Percentiles rank a stretch among this genome's conserved stretches.
phyloP scores from a whole-genome alignment of 2,888 invertebrate species.

The Lepeophtheirus nordmannii region DNA sequence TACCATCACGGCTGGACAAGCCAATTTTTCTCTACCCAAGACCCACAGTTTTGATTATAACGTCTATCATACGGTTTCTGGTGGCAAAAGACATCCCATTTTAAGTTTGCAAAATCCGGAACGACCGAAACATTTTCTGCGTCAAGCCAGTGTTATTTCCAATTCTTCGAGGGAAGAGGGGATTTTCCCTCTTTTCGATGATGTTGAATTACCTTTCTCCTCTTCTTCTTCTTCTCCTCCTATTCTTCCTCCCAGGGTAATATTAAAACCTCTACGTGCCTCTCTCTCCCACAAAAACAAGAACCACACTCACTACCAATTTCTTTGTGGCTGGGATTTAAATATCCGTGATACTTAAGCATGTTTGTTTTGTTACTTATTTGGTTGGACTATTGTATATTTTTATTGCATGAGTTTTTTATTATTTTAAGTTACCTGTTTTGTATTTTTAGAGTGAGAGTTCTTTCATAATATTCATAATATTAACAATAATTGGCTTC shows the following conservation, averaged over 20 bases:
- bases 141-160: background rate
- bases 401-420: no score
- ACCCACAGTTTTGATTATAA: background rate
- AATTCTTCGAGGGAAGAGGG: background rate
- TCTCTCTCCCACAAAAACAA: background rate
- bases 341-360: no score
- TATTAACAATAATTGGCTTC: no score
- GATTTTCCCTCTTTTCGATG: slow-evolving; percentile 1
- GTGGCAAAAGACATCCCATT: background rate
- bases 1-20: background rate
- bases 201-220: background rate
- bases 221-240: background rate
- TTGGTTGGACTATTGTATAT: no score
- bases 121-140: background rate
- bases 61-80: background rate
- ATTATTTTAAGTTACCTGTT: no score
- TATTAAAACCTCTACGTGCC: no score
- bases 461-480: no score
- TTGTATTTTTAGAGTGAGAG: no score
- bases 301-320: background rate
- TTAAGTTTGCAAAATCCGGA: no score
- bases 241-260: background rate
- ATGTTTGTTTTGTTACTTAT: no score
- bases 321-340: no score
- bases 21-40: background rate